Evolutionary conservation across 1,140 invertebrate species (phyloP).

Genomic region (Eumaeus atala): DNA sequence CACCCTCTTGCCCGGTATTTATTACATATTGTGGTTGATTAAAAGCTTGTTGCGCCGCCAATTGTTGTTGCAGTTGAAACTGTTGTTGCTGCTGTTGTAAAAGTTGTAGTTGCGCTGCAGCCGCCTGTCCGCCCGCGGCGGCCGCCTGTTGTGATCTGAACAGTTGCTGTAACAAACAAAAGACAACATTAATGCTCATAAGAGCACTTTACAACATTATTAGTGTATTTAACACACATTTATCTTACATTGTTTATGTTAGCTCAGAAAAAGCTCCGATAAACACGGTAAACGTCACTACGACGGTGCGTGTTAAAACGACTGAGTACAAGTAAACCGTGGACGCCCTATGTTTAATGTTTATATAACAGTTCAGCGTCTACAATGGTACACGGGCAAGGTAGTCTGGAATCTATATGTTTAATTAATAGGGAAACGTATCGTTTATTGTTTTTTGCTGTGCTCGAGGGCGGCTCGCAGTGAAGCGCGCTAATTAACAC

Average conservation of each 20-base stretch:
- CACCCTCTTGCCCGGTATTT: conserved; percentile 84
- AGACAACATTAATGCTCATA: conserved; percentile 13
- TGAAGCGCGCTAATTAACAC: conserved; percentile 67
- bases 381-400: conserved; percentile 10
- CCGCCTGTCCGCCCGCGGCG: conserved; percentile 72
- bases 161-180: conserved; percentile 82
- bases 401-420: conserved; percentile 31
- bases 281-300: background rate
- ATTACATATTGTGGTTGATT: conserved; percentile 91
- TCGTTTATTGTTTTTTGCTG: conserved; percentile 53
- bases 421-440: conserved; percentile 62
- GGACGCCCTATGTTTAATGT: background rate
- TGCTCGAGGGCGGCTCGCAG: conserved; percentile 47
- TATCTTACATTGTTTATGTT: background rate
- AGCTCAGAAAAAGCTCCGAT: too few species aligned
- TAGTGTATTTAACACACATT: background rate
- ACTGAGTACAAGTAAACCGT: background rate
- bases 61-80: conserved; percentile 77
- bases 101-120: conserved; percentile 79
- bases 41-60: conserved; percentile 80
- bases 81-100: conserved; percentile 83
- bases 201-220: background rate
- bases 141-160: conserved; percentile 86
- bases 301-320: background rate
- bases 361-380: conserved; percentile 1